Base-by-base conservation (phyloP, 2,888 invertebrate genomes). In the Biston stratarius region DNA sequence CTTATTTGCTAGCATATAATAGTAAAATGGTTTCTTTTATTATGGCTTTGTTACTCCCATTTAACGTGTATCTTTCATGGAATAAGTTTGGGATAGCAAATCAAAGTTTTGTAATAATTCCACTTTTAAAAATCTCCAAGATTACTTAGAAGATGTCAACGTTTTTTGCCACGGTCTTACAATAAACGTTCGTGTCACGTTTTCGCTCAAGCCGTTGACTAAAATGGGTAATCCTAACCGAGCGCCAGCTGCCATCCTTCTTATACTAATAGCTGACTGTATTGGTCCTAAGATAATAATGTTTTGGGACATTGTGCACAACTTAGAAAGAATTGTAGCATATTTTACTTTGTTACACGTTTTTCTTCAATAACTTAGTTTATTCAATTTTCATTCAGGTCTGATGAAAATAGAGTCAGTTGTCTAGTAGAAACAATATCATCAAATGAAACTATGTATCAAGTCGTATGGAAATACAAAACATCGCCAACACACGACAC, bases 111-210 rank as follows among this genome's bases (percentile, higher is more conserved):
- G 44, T 65, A 55, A 53, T 60, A 56, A 60, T 47, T 40, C 14
- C 11, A 42, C 12, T 44, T 51, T 52, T 33, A 24, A 12, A 49
- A 34, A 49, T 11, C 10, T 42, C 6, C 38, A 40, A 11, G 47
- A 15, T 49, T 10, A 63, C 44, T 47, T 62, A 47, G 44, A 58
- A 45, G 60, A 58, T 49, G 64, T 60, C 58, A 49, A 36, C 65
- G 64, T 61, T 59, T 63, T 53, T 51, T 33, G 34, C 40, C 51
- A 15, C 47, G 14, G 64, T 49, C 44, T 9, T 61, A 40, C 56
- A 77, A 80, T 81, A 76, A 76, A 77, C 76, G 73, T 74, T 74
- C 77, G 67, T 74, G 75, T 80, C 77, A 76, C 77, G 75, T 76
- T 69, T 62, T 64, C 65, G 71, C 69, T 69, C 69, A 53, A 72